Evolutionary conservation across 2,888 invertebrate species (phyloP), one percentile per base, ranked within the genome.

Genomic region (Ophion ellenae): DNA sequence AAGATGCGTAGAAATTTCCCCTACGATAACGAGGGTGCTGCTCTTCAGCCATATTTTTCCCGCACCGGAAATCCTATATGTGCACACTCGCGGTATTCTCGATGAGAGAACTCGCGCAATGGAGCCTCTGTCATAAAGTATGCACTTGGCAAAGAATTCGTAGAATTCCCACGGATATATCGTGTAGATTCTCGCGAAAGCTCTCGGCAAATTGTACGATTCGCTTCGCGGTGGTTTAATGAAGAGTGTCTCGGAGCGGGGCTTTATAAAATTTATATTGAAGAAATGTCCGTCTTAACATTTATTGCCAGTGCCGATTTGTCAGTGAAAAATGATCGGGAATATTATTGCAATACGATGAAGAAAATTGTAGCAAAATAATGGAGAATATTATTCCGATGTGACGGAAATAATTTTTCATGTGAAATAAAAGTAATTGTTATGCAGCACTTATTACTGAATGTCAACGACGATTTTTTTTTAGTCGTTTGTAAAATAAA

Each of bases 121-220:
- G 61, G 14, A 17, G 57, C n/a, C 59, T 36, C 69, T 82, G 47
- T 57, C 28, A 11, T 24, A 20, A 71, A 59, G 45, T 59, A 24
- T 66, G 10, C 71, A 71, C 45, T 40, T 59, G 40, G 59, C 57
- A 17, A 63, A 57, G 63, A 36, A 64, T 82, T 71, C 47, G 59
- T 28, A 64, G 76, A 47, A 76, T 81, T 76, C 24, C 5, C 40
- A n/a, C 40, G 66, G 57, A 36, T 70, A 47, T 45, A 47, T 47
- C 32, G 2, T 45, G 40, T 28, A 24, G 3, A 76, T 82, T 70
- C 71, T 40, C 64, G 70, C 20, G n/a, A 57, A 76, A 66, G 64
- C 53, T 77, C 53, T 59, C 45, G 64, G 24, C 63, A 66, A 82
- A 36, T 32, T 24, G n/a, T 59, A 64, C 24, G 59, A 45, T 76